phyloP scores from a whole-genome alignment of 2,797 vertebrate genomes.

The Novumbra hubbsi region DNA sequence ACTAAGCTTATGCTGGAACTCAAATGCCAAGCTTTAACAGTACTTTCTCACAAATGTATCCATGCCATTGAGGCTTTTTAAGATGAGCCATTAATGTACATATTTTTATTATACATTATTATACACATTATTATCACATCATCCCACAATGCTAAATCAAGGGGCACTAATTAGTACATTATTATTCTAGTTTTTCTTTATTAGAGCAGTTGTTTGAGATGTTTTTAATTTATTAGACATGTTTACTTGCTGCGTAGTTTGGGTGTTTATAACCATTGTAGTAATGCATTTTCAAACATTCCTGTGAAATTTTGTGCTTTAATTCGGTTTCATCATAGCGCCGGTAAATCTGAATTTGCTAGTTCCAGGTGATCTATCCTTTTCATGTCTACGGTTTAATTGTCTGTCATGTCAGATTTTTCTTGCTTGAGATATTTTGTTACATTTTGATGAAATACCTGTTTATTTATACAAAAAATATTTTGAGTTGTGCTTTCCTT shows the following conservation, averaged over 20 bases:
- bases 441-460: background rate
- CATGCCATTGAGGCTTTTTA: background rate
- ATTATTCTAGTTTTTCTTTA: background rate
- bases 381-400: background rate
- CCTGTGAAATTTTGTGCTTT: too few species aligned
- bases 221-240: background rate
- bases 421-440: background rate
- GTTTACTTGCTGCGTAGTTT: background rate
- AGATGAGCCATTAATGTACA: background rate
- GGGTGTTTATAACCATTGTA: background rate
- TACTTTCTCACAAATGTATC: background rate
- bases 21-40: background rate
- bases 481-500: slow-evolving; percentile 17
- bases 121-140: background rate
- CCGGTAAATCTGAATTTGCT: too few species aligned
- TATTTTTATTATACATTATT: background rate
- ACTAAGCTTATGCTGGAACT: background rate
- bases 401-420: background rate
- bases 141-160: background rate
- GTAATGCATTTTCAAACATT: background rate
- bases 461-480: background rate
- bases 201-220: background rate
- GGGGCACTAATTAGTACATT: background rate
- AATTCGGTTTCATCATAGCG: too few species aligned
- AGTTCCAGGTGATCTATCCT: background rate